phyloP scores from a whole-genome alignment of 2,888 invertebrate genomes.

The Craniophora ligustri region DNA sequence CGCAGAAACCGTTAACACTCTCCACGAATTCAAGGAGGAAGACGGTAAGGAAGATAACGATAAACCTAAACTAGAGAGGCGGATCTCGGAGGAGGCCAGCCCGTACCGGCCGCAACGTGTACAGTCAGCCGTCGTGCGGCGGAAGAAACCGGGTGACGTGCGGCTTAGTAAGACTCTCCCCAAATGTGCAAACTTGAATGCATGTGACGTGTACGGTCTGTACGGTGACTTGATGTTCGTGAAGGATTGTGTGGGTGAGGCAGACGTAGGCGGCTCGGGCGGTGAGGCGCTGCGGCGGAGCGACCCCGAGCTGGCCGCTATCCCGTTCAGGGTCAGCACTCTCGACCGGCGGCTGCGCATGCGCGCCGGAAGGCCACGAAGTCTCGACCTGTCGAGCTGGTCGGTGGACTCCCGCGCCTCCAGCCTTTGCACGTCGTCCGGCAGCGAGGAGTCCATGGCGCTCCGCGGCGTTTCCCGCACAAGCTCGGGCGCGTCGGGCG shows the following conservation, averaged over 20 bases:
- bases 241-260: slow-evolving; percentile 95
- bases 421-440: slow-evolving; percentile 94
- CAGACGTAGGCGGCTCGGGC: slow-evolving; percentile 91
- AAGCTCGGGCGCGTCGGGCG: slow-evolving; percentile 92
- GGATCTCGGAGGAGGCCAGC: slow-evolving; percentile 89
- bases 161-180: slow-evolving; percentile 94
- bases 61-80: slow-evolving; percentile 90
- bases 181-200: slow-evolving; percentile 91
- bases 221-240: slow-evolving; percentile 97
- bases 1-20: slow-evolving; percentile 68
- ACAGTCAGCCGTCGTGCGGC: slow-evolving; percentile 79
- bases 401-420: slow-evolving; percentile 95
- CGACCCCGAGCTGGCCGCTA: slow-evolving; percentile 95
- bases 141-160: slow-evolving; percentile 85
- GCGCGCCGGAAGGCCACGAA: slow-evolving; percentile 94
- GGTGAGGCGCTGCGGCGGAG: slow-evolving; percentile 93
- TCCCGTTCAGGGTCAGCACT: slow-evolving; percentile 94
- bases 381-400: slow-evolving; percentile 95
- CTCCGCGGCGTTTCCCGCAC: slow-evolving; percentile 92
- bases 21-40: slow-evolving; percentile 83
- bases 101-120: slow-evolving; percentile 82
- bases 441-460: slow-evolving; percentile 95
- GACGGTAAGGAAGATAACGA: slow-evolving; percentile 78
- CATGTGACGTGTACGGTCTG: slow-evolving; percentile 96
- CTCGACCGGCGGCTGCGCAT: slow-evolving; percentile 93